phyloP scores from a whole-genome alignment of 2,888 invertebrate species.

The Neocrepidodera transversa region DNA sequence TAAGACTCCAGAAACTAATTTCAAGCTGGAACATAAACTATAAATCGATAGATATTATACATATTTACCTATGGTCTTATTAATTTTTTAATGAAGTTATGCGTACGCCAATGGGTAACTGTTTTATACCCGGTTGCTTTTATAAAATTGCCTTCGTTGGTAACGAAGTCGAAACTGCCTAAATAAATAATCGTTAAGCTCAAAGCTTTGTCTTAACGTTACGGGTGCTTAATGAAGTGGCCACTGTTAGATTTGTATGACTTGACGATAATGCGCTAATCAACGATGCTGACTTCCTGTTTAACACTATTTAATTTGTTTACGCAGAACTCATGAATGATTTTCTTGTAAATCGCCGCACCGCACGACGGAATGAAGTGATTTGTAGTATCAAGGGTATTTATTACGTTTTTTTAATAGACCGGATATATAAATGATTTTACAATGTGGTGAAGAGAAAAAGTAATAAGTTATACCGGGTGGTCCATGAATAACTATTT shows the following conservation, averaged over 20 bases:
- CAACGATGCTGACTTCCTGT: background rate
- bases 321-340: background rate
- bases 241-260: background rate
- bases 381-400: no score
- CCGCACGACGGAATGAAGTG: background rate
- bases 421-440: no score
- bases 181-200: background rate
- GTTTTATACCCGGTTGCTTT: background rate
- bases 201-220: background rate
- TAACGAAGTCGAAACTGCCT: background rate
- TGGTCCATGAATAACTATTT: no score
- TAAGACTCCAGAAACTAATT: no score
- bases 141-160: background rate
- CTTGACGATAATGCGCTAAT: background rate
- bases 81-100: no score
- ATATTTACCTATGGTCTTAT: no score
- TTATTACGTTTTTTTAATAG: no score
- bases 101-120: background rate
- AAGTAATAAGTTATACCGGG: no score
- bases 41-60: no score
- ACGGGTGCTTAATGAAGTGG: background rate
- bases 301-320: slow-evolving; percentile 1
- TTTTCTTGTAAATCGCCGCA: background rate
- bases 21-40: no score
- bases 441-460: no score